Percentiles rank a stretch among this genome's conserved stretches.
phyloP scores from a whole-genome alignment of 2,797 vertebrate species.

The Betta splendens region DNA sequence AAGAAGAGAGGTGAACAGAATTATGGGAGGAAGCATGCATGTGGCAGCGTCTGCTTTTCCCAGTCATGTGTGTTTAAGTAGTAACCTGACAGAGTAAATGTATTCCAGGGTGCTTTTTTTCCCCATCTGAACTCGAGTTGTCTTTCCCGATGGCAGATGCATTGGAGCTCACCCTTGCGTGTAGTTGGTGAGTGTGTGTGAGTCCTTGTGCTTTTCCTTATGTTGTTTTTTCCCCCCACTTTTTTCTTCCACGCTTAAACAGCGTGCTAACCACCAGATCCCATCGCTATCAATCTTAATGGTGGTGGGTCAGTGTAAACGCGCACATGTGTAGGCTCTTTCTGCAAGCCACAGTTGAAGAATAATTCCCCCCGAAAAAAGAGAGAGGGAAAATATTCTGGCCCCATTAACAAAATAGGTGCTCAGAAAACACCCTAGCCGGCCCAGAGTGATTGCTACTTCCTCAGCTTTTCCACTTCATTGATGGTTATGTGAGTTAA shows the following conservation, averaged over 20 bases:
- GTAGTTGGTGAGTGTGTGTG: conserved; percentile 77
- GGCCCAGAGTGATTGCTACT: conserved; percentile 86
- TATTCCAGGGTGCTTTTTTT: conserved; percentile 64
- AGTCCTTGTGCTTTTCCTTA: conserved; percentile 74
- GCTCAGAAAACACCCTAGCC: conserved; percentile 82
- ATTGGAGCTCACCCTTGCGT: conserved; percentile 74
- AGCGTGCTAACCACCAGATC: conserved; percentile 83
- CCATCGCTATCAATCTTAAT: conserved; percentile 82
- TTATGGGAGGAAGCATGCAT: conserved; percentile 82
- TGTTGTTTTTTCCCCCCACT: conserved; percentile 54
- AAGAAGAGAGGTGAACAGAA: conserved; percentile 80
- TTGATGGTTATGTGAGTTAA: conserved; percentile 93
- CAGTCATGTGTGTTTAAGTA: conserved; percentile 77
- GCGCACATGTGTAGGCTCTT: conserved; percentile 80
- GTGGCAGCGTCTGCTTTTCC: conserved; percentile 81
- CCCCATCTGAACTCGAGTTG: conserved; percentile 71
- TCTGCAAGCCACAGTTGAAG: conserved; percentile 76
- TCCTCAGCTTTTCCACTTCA: conserved; percentile 96
- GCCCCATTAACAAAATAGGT: conserved; percentile 88
- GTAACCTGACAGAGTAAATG: conserved; percentile 78
- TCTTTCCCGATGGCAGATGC: conserved; percentile 78
- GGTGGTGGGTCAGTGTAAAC: conserved; percentile 75
- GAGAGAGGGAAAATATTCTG: conserved; percentile 76
- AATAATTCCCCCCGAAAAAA: conserved; percentile 64
- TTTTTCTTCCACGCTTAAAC: conserved; percentile 70